phyloP scores from a whole-genome alignment of 2,113 vertebrate genomes.

The Poeciliopsis turrubarensis region DNA sequence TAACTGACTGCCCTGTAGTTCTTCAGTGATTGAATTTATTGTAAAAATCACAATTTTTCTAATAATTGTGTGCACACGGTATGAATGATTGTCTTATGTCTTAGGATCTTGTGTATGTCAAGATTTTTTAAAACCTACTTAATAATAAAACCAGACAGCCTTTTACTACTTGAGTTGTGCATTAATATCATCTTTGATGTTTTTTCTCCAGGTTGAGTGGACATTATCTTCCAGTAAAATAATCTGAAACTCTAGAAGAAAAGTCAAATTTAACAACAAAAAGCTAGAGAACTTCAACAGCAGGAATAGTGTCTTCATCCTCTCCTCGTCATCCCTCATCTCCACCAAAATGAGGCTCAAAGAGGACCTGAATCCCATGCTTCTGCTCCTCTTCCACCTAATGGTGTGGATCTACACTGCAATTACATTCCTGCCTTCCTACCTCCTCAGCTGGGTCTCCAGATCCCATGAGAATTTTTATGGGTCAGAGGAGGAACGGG shows the following conservation, averaged over 20 bases:
- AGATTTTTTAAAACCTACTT: not conserved
- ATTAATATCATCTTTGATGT: not conserved
- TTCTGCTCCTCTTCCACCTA: conserved; percentile 87
- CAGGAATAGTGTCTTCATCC: not conserved
- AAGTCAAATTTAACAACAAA: not conserved
- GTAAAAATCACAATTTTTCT: too few species aligned
- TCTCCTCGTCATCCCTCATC: conserved; percentile 8
- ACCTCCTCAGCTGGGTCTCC: conserved; percentile 75
- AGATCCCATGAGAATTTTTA: conserved; percentile 12
- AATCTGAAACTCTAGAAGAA: not conserved
- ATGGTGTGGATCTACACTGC: conserved; percentile 85
- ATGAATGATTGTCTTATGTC: too few species aligned
- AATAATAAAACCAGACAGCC: conserved; percentile 1
- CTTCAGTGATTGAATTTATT: too few species aligned
- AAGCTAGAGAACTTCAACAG: not conserved
- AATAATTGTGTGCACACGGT: too few species aligned
- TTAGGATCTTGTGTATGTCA: too few species aligned
- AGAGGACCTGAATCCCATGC: conserved; percentile 88
- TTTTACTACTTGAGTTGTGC: not conserved
- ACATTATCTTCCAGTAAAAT: not conserved
- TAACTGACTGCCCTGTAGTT: too few species aligned
- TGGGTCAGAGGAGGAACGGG: conserved; percentile 80
- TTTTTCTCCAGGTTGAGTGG: conserved; percentile 25
- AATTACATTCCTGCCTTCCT: conserved; percentile 87
- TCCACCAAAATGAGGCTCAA: conserved; percentile 87